These are phyloP conservation scores for Phthorimaea operculella DNA, from an alignment of 1,140 invertebrate genomes.

Conservation along the genomic window DNA sequence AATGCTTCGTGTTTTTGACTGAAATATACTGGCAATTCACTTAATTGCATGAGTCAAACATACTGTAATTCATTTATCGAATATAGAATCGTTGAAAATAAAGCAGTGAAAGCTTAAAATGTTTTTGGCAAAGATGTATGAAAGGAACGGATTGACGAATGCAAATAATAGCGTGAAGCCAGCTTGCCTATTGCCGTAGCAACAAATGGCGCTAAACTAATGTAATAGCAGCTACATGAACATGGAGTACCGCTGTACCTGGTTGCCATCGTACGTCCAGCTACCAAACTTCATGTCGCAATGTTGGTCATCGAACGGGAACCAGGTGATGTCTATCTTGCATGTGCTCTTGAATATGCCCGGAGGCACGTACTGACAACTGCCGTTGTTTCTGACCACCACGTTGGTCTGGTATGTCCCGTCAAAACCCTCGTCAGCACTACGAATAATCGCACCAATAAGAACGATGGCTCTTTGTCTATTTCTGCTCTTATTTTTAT, in stretches of 20 bases:
- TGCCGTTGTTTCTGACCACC: slow-evolving; percentile 94
- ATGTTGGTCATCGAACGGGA: slow-evolving; percentile 98
- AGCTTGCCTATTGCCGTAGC: background rate
- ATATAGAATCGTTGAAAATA: too few relatives aligned
- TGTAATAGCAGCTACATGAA: slow-evolving; percentile 5
- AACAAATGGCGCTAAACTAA: background rate
- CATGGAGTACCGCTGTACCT: slow-evolving; percentile 70
- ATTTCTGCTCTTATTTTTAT: slow-evolving; percentile 4
- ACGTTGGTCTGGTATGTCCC: slow-evolving; percentile 97
- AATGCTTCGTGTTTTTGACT: too few relatives aligned
- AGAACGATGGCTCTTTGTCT: slow-evolving; percentile 13
- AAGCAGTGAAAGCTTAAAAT: too few relatives aligned
- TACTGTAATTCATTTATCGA: too few relatives aligned
- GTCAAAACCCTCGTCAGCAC: slow-evolving; percentile 98
- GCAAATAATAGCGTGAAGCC: too few relatives aligned
- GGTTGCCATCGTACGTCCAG: slow-evolving; percentile 94
- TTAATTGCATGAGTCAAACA: too few relatives aligned
- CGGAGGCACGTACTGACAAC: slow-evolving; percentile 96
- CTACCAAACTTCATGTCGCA: slow-evolving; percentile 97
- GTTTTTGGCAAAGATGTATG: too few relatives aligned
- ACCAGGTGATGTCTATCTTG: slow-evolving; percentile 99
- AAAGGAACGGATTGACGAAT: too few relatives aligned
- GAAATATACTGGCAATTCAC: too few relatives aligned
- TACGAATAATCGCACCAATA: slow-evolving; percentile 57
- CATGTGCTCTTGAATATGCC: slow-evolving; percentile 99